Conservation (phyloP, 2,113 vertebrate species). For the Tenebrosternarchus preto region DNA sequence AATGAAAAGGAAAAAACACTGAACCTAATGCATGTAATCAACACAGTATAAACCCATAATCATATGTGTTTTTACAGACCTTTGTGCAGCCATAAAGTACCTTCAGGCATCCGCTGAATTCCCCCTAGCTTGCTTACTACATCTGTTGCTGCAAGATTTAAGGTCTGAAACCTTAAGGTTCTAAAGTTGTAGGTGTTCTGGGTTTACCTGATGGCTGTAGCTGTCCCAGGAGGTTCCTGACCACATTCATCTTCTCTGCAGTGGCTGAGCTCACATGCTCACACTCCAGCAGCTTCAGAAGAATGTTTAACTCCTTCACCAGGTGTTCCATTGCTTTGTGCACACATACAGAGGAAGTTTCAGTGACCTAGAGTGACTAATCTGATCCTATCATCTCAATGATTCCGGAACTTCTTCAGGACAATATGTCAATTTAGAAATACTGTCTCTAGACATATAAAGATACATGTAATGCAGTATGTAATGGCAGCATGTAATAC, state of each 20-base stretch:
- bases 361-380: background rate
- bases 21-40: background rate
- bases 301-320: constrained; percentile 83
- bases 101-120: background rate
- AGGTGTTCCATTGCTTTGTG: constrained; percentile 86
- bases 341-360: constrained; percentile 13
- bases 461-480: background rate
- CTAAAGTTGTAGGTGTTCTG: background rate
- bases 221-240: constrained; percentile 86
- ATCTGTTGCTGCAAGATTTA: background rate
- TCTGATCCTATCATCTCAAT: background rate
- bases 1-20: too few species aligned
- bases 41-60: too few species aligned
- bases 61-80: too few species aligned
- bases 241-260: constrained; percentile 86
- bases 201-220: constrained; percentile 85
- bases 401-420: background rate
- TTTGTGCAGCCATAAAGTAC: too few species aligned
- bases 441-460: background rate
- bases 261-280: constrained; percentile 89
- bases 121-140: background rate
- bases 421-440: background rate
- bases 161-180: background rate
- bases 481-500: too few species aligned
- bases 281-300: constrained; percentile 91